These are phyloP conservation scores for Phenganax stokvisi DNA, from an alignment of 92 coral and sea anemone species.

Conservation along the genomic window DNA sequence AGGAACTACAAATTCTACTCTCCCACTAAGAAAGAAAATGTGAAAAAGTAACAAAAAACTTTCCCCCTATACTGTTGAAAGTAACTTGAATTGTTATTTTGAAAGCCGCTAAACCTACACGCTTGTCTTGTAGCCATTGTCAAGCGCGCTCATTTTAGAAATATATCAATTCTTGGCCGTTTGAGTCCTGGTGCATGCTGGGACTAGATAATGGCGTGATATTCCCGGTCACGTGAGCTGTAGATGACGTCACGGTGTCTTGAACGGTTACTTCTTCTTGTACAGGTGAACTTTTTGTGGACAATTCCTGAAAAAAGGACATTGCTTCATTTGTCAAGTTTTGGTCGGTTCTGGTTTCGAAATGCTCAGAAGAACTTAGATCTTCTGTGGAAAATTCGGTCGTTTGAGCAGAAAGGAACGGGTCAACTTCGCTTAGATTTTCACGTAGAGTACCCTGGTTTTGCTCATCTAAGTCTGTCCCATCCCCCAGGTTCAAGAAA, in stretches of 20 bases:
- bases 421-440: constrained; percentile 11
- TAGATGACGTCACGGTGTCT: constrained; percentile 14
- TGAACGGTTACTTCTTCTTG: constrained; percentile 7
- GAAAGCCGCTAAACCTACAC: not conserved
- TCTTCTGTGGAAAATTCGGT: not conserved
- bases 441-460: not conserved
- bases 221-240: constrained; percentile 9
- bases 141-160: not conserved
- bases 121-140: not conserved
- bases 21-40: too few species aligned
- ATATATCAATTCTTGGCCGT: constrained; percentile 22
- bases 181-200: not conserved
- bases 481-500: constrained; percentile 12
- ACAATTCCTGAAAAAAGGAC: constrained; percentile 2
- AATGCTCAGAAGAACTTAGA: not conserved
- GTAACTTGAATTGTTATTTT: too few species aligned
- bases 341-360: not conserved
- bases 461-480: not conserved
- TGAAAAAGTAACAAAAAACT: too few species aligned
- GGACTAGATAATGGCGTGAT: constrained; percentile 4
- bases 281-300: not conserved
- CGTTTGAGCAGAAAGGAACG: not conserved
- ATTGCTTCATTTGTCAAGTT: not conserved
- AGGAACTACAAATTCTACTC: too few species aligned
- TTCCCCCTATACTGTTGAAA: too few species aligned